phyloP scores from a whole-genome alignment of 1,140 invertebrate species.

The Artemia franciscana region DNA sequence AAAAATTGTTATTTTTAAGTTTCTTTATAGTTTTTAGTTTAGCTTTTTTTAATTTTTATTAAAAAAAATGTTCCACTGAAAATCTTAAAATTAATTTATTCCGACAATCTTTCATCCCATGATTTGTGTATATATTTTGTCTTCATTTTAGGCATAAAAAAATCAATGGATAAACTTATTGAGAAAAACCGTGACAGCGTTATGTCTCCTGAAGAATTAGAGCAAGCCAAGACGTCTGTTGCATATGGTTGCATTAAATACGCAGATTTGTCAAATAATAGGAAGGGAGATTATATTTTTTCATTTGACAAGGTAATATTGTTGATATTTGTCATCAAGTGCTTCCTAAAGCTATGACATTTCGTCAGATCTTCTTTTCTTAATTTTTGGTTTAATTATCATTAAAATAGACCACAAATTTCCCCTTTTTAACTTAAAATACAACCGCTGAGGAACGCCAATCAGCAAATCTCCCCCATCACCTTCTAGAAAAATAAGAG shows the following conservation, averaged over 20 bases:
- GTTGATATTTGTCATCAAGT: not conserved
- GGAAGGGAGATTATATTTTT: slow-evolving; percentile 87
- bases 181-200: slow-evolving; percentile 79
- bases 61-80: not conserved
- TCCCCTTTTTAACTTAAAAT: too few relatives aligned
- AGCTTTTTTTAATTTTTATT: not conserved
- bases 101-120: not conserved
- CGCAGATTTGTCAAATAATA: slow-evolving; percentile 81
- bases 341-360: too few relatives aligned
- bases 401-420: too few relatives aligned
- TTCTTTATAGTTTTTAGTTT: not conserved
- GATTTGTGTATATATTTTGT: not conserved
- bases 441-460: too few relatives aligned
- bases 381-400: too few relatives aligned
- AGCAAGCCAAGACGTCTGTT: slow-evolving; percentile 59
- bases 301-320: slow-evolving; percentile 72
- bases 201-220: slow-evolving; percentile 57
- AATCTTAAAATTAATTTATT: not conserved
- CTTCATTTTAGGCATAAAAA: slow-evolving; percentile 34
- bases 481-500: too few relatives aligned
- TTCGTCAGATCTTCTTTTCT: too few relatives aligned
- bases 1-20: not conserved
- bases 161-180: slow-evolving; percentile 56
- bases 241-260: slow-evolving; percentile 99
- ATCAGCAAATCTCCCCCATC: too few relatives aligned